Base-by-base conservation (phyloP, 2,113 vertebrate species). In the Talpa occidentalis region DNA sequence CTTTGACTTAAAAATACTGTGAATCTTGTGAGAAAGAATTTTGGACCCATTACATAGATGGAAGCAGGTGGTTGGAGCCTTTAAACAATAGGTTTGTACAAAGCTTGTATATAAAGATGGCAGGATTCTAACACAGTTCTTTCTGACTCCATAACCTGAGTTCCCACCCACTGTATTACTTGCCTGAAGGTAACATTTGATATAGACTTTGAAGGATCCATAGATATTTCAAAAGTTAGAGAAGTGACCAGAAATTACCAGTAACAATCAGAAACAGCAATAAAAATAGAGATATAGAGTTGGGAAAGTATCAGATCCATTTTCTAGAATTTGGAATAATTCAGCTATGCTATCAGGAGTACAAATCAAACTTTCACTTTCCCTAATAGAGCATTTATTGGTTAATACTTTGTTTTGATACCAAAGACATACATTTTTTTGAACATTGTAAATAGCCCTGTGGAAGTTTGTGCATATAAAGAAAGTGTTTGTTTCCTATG, bases 361-460 rank as follows among this genome's bases (percentile, higher is more conserved):
- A 49, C 0, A 3, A 59, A 22, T 44, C 28, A 69, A 64, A 72
- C 28, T 32, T 90, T 73, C 6, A 56, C 12, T 6, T 49, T 67
- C 10, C 22, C 9, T 76, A 8, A 22, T 49, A 56, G 59, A 72
- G 6, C 4, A 69, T 86, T 72, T 93, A 54, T 49, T 78, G 12
- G 17, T 11, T 79, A 47, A 73, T 88, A n/a, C 16, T 91, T 78
- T 78, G 77, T 90, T 91, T 91, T 93, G 22, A 30, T 72, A 62
- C 3, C 22, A 77, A 44, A 35, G 16, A 26, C 6, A 79, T 88
- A 22, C 10, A 86, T 47, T 79, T 47, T 79, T 83, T 52, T 16
- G 64, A 78, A 28, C 52, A 64, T 32, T 49, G 1, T 78, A 26
- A n/a, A n/a, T 82, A 30, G 15, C 12, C 0, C n/a, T 74, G 21